Base-by-base conservation (phyloP, 2,888 invertebrate species). In the Diaphora mendica region DNA sequence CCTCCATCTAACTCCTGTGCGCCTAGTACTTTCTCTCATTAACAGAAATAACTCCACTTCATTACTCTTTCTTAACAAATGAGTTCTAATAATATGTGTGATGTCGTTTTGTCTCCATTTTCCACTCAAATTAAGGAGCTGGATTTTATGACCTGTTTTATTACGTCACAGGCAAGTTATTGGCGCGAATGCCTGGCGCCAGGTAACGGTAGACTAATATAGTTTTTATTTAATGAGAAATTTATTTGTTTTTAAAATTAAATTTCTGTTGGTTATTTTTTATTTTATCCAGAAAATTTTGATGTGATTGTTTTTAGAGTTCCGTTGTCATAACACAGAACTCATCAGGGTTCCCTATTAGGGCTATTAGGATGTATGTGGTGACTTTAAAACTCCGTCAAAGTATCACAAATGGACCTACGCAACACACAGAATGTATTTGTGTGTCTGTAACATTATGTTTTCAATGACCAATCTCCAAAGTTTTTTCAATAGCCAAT, bases 141-240 rank as follows among this genome's bases (percentile, higher is more conserved):
- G 17, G 30, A 65, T 66, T 65, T 70, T 74, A 70, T 74, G 70
- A 66, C 59, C 48, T 9, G 70, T 74, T 70, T 70, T 70, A 70
- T 62, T 59, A 4, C 23, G 23, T 20, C 17, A 70, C n/a, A 13
- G 15, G 62, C 35, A 30, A 68, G 68, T 39, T 64, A 64, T 35
- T 51, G 23, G 48, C 65, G 67, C 64, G 65, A 69, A 68, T 39
- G 23, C 64, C 68, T 72, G 33, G 68, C 64, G 66, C 39, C n/a
- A 17, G 62, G 20, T 5, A 44, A 51, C 26, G 13, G 55, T 42
- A 30, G 72, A 68, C n/a, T 62, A 66, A 59, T 70, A 44, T 70
- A 66, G n/a, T 62, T 70, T 48, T 15, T n/a, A 30, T 35, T 71
- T 71, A 71, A 44, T 70, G 64, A 51, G 26, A 51, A 51, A 64